These are phyloP conservation scores for Callinectes sapidus DNA, from an alignment of 2,888 invertebrate species.

Conservation along the genomic window DNA sequence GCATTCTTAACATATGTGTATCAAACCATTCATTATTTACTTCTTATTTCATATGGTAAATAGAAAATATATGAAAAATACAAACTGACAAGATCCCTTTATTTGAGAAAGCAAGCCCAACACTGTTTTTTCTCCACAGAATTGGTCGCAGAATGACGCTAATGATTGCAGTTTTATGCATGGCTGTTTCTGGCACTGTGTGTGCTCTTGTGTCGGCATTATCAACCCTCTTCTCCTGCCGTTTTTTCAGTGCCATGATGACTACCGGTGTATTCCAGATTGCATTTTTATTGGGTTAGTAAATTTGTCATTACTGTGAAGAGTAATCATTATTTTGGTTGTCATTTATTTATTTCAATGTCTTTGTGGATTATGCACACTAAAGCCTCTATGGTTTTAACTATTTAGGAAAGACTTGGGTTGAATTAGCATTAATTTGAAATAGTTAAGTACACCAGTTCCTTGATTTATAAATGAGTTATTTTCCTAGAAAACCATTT, in stretches of 20 bases:
- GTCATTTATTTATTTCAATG: background rate
- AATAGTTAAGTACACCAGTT: too few relatives aligned
- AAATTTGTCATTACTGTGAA: background rate
- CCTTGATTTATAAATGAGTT: too few relatives aligned
- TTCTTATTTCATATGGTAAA: too few relatives aligned
- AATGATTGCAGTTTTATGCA: slow-evolving; percentile 84
- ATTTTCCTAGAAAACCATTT: too few relatives aligned
- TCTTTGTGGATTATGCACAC: too few relatives aligned
- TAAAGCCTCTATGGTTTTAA: too few relatives aligned
- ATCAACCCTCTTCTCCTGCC: slow-evolving; percentile 82
- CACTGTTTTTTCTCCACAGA: slow-evolving; percentile 76
- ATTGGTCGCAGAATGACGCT: slow-evolving; percentile 86
- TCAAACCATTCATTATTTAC: too few relatives aligned
- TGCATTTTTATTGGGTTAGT: slow-evolving; percentile 82
- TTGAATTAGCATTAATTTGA: too few relatives aligned
- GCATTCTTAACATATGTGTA: too few relatives aligned
- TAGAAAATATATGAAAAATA: background rate
- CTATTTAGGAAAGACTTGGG: too few relatives aligned
- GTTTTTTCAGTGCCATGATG: slow-evolving; percentile 85
- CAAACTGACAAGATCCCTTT: background rate
- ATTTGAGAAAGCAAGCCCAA: too few relatives aligned
- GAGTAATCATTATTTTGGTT: background rate
- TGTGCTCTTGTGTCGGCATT: slow-evolving; percentile 85
- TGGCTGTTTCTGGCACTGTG: slow-evolving; percentile 83
- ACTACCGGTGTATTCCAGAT: slow-evolving; percentile 91